Evolutionary conservation across 2,888 invertebrate genomes (phyloP).

Genomic region (Brachyptera risi): DNA sequence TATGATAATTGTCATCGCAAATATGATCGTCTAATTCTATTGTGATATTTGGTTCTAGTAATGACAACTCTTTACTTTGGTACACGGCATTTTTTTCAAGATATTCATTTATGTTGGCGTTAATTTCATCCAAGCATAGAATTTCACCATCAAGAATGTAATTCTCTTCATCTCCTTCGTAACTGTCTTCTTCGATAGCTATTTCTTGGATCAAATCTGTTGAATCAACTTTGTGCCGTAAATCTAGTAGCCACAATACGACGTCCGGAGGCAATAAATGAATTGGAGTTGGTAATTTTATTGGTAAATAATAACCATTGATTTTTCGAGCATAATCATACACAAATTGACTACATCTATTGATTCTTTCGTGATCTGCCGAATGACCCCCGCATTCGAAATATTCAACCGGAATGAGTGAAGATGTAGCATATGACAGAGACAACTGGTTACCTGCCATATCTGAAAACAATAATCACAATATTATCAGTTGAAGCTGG

Average conservation of each 20-base stretch:
- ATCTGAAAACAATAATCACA: not conserved
- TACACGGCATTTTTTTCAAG: not conserved
- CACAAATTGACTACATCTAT: too few species aligned
- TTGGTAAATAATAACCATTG: not conserved
- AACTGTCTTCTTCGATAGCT: too few species aligned
- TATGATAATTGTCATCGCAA: too few species aligned
- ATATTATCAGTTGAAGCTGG: too few species aligned
- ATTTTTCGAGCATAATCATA: not conserved
- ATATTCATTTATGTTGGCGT: not conserved
- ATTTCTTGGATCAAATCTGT: too few species aligned
- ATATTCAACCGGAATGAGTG: not conserved
- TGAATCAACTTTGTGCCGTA: conserved; percentile 29
- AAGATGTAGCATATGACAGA: not conserved
- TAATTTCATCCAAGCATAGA: too few species aligned
- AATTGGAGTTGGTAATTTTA: not conserved
- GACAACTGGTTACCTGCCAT: not conserved
- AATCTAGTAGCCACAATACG: conserved; percentile 30
- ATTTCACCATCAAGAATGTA: too few species aligned
- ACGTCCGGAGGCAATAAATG: conserved; percentile 24
- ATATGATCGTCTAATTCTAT: too few species aligned
- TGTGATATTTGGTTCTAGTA: too few species aligned
- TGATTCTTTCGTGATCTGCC: not conserved
- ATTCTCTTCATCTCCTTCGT: too few species aligned
- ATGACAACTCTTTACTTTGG: too few species aligned
- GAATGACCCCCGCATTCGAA: too few species aligned